Base-by-base conservation (phyloP, 2,797 vertebrate species). In the Pteronotus mesoamericanus region DNA sequence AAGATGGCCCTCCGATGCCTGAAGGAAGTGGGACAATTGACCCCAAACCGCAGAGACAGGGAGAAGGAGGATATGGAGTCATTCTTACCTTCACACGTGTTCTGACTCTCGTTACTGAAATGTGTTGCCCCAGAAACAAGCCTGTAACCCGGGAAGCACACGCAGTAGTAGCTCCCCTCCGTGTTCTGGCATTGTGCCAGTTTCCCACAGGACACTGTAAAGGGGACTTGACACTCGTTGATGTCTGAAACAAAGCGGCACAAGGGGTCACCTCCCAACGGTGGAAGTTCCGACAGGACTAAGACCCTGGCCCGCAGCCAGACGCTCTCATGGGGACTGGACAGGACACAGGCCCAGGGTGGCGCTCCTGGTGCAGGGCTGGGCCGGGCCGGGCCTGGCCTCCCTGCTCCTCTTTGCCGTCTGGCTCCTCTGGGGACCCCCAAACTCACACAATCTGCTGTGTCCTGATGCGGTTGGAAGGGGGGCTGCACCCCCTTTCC, bases 81-180 rank as follows among this genome's bases (percentile, higher is more conserved):
- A 6, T 22, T n/a, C 94, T 95, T 86, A 97, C 97, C 95, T 51
- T 8, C 0, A 71, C 97, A 98, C 0, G 29, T 82, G 75, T 64
- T 59, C 51, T 95, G 34, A 8, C 0, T 72, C 2, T 0, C 0
- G 19, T 78, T 48, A 5, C 0, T 19, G 89, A 97, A 97, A 0
- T 0, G 1, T 1, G 0, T 1, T 2, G 0, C 0, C 37, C 75
- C 80, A 19, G 86, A 78, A 16, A 0, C 0, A 9, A 64, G 87
- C 0, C 0, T 2, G 0, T 94, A 98, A n/a, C 97, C 98, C 0
- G 0, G 0, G 1, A 0, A 2, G 55, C 97, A 98, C 0, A 0
- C 0, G 9, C 98, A 98, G 7, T 14, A 0, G 32, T 79, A 68
- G 57, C 87, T 55, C 5, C 94, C 97, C 5, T 24, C 5, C 0